Evolutionary conservation across 2,113 vertebrate species (phyloP).

Genomic region (Tachysurus fulvidraco): DNA sequence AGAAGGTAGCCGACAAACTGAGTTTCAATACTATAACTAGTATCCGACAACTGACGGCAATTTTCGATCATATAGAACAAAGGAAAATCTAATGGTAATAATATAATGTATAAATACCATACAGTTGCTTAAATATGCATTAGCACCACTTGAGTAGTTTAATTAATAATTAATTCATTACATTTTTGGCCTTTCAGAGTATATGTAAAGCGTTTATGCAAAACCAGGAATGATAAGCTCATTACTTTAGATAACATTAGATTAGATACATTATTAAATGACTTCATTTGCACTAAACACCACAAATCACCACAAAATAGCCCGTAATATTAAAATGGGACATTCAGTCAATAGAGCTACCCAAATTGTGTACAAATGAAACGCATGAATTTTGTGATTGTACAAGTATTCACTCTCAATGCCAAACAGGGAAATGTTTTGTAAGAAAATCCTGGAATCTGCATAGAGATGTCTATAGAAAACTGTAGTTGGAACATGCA

Average conservation of each 20-base stretch:
- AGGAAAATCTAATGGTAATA: neutral
- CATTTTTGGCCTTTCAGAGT: neutral
- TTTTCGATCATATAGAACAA: neutral
- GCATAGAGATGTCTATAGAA: neutral
- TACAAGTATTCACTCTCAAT: neutral
- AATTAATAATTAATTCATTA: too few species aligned
- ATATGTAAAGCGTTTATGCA: neutral
- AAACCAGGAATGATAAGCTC: neutral
- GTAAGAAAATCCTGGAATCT: neutral
- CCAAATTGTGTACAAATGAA: neutral
- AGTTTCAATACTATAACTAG: neutral
- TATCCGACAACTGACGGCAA: neutral
- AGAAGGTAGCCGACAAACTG: slow-evolving; percentile 72
- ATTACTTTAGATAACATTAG: neutral
- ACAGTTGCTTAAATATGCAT: neutral
- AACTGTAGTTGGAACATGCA: neutral
- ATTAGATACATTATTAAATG: neutral
- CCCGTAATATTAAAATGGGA: neutral
- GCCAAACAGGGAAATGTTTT: too few species aligned
- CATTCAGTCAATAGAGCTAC: neutral
- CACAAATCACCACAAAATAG: neutral
- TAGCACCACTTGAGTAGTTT: neutral
- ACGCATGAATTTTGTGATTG: neutral
- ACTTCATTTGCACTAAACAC: too few species aligned
- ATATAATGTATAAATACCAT: too few species aligned